Evolutionary conservation across 1,140 invertebrate genomes (phyloP), one percentile per base, ranked within the genome.

Genomic region (Megalopta genalis): DNA sequence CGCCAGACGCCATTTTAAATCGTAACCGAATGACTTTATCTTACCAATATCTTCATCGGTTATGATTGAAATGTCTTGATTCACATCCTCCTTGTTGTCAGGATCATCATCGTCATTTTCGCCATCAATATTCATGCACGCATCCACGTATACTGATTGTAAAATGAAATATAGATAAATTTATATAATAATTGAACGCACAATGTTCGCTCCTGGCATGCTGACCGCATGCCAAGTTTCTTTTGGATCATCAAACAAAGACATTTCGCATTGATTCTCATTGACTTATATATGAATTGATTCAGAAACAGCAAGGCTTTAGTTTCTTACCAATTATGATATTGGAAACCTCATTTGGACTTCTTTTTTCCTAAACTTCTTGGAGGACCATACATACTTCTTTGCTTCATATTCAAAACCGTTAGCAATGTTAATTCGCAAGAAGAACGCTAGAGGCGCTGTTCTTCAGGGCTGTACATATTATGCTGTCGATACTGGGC

Each of bases 1-100:
- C 63, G 37, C 63, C 64, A 49, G n/a, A 62, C 64, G 64, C 64
- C 64, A 65, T 65, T 25, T 65, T 65, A 39, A 4, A 23, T 46
- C 3, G 42, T 1, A 46, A 23, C 23, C 42, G 23, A 10, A 42
- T 1, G 23, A 27, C 2, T 25, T 42, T 8, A 18, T 42, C 63
- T 65, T 21, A 46, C 64, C 16, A 8, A 9, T 46, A 16, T 46
- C 14, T 9, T 12, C 39, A 37, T 46, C 39, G 12, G 7, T 23
- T 1, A 3, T 9, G 10, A 10, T 25, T 6, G 12, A 65, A 42
- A 42, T 23, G 32, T 65, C 37, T n/a, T 23, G n/a, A 59, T 14
- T n/a, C 9, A 3, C 64, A 39, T 14, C n/a, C 52, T 54, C 18
- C 16, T 6, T 21, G 1, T 8, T 5, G 3, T 21, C 49, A 52